phyloP scores from a whole-genome alignment of 92 coral and sea anemone species.

The Epizoanthus rinbou region DNA sequence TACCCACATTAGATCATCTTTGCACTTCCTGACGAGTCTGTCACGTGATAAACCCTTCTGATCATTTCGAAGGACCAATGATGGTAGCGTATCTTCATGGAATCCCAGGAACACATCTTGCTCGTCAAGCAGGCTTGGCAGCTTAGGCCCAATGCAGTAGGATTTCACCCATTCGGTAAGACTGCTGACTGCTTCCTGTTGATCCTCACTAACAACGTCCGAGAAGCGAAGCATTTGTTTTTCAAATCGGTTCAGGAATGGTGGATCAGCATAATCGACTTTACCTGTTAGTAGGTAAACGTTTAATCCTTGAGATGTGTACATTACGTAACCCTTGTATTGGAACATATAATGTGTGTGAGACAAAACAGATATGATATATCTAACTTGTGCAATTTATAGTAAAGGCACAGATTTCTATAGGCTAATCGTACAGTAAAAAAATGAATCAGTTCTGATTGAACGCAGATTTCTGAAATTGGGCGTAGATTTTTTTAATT shows the following conservation, averaged over 20 bases:
- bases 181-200: conserved; percentile 25
- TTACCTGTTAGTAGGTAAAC: conserved; percentile 11
- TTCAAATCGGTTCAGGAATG: conserved; percentile 60
- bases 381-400: too few relatives aligned
- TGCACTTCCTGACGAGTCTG: conserved; percentile 36
- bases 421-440: too few relatives aligned
- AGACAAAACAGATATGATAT: too few relatives aligned
- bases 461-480: too few relatives aligned
- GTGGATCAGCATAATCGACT: conserved; percentile 53
- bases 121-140: conserved; percentile 36
- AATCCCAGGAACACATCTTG: conserved; percentile 49
- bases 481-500: too few relatives aligned
- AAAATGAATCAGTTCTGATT: too few relatives aligned
- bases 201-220: conserved; percentile 40
- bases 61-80: conserved; percentile 41
- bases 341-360: too few relatives aligned
- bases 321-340: too few relatives aligned
- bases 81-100: conserved; percentile 46
- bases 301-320: too few relatives aligned
- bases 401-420: too few relatives aligned
- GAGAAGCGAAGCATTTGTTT: conserved; percentile 53
- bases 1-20: conserved; percentile 45
- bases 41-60: neutral
- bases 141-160: conserved; percentile 23
- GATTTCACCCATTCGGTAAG: conserved; percentile 40